Evolutionary conservation across 2,113 vertebrate genomes (phyloP).

Genomic region (Mustelus asterias): DNA sequence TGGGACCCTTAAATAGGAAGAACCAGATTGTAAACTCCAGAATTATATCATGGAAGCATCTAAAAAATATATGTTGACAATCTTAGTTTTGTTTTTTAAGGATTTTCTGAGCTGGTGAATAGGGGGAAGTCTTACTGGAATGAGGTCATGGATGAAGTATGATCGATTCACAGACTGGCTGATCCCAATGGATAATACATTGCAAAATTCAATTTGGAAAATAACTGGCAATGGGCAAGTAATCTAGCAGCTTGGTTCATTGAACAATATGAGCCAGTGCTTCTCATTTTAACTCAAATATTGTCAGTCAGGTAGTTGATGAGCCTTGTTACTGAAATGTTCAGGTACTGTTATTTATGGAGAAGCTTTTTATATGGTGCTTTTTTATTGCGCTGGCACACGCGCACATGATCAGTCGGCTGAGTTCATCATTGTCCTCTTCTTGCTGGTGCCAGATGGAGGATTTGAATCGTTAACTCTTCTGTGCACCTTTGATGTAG

Average conservation of each 20-base stretch:
- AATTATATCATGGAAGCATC: no score
- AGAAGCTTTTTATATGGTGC: no score
- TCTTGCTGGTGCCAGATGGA: neutral
- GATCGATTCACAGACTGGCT: neutral
- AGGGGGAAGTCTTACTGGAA: neutral
- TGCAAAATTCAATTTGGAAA: neutral
- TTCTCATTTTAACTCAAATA: neutral
- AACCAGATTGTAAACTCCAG: neutral
- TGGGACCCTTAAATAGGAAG: neutral
- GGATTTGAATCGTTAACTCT: neutral
- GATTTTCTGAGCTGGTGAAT: neutral
- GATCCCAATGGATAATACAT: neutral
- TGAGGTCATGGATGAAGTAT: neutral
- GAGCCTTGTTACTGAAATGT: neutral
- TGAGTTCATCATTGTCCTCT: neutral
- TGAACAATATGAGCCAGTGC: neutral
- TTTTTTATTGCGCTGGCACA: neutral
- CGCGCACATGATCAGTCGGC: neutral
- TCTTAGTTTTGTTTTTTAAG: neutral
- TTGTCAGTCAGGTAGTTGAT: neutral
- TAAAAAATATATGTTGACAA: no score
- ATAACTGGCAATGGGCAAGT: neutral
- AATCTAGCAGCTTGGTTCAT: neutral
- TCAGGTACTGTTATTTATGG: neutral
- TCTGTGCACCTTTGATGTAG: neutral